Percentiles rank a stretch among this genome's conserved stretches.
phyloP scores from a whole-genome alignment of 2,797 vertebrate genomes.

The Acropternis orthonyx region DNA sequence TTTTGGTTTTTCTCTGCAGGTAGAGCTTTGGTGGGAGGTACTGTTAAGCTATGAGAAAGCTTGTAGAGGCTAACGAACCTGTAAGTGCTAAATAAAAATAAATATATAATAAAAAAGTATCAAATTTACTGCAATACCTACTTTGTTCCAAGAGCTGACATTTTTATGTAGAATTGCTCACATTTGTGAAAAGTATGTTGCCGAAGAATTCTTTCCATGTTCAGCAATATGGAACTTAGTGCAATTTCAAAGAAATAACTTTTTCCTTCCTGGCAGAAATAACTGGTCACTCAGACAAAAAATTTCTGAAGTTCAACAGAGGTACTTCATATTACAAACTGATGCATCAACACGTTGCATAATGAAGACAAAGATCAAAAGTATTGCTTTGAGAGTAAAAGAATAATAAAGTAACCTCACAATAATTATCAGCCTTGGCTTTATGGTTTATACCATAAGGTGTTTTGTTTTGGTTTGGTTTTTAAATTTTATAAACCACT shows the following conservation, averaged over 20 bases:
- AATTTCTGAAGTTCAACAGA: not conserved
- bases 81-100: not conserved
- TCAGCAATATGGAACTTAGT: not conserved
- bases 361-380: not conserved
- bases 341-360: not conserved
- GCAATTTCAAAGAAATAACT: not conserved
- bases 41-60: not conserved
- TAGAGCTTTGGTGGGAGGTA: not conserved
- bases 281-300: not conserved
- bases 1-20: not conserved
- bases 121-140: not conserved
- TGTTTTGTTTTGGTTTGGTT: accelerated
- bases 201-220: not conserved
- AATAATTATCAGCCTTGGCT: not conserved
- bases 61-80: not conserved
- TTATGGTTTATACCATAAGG: not conserved
- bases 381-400: not conserved
- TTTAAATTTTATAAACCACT: not conserved
- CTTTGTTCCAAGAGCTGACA: not conserved
- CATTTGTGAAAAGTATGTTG: not conserved
- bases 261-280: not conserved
- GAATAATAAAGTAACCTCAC: not conserved
- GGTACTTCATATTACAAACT: not conserved
- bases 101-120: not conserved
- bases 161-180: not conserved